These are phyloP conservation scores for Lamproptera curius DNA, from an alignment of 2,888 invertebrate genomes.

Conservation along the genomic window DNA sequence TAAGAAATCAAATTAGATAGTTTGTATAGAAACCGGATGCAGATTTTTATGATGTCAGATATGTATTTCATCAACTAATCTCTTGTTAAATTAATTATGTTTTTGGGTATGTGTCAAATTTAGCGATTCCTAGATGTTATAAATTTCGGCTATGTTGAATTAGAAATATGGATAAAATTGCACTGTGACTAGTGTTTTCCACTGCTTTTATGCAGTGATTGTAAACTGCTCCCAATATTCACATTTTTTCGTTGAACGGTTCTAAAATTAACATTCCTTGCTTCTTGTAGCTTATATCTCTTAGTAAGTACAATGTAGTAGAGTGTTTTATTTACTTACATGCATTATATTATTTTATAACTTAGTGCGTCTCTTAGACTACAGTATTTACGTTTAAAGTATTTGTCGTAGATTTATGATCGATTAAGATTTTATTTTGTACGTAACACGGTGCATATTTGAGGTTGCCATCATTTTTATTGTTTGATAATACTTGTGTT, in stretches of 20 bases:
- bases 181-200: no score
- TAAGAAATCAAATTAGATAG: no score
- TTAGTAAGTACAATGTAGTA: slow-evolving; percentile 25
- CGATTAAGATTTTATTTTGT: slow-evolving; percentile 28
- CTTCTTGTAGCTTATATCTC: slow-evolving; percentile 32
- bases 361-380: slow-evolving; percentile 20
- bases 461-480: slow-evolving; percentile 64
- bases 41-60: no score
- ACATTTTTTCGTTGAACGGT: slow-evolving; percentile 22
- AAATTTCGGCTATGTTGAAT: no score
- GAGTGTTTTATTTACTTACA: slow-evolving; percentile 20
- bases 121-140: no score
- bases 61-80: no score
- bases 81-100: no score
- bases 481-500: slow-evolving; percentile 70
- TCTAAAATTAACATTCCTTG: slow-evolving; percentile 42
- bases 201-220: no score
- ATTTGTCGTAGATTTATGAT: slow-evolving; percentile 22
- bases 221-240: no score
- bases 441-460: slow-evolving; percentile 58
- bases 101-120: no score
- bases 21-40: no score
- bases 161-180: no score
- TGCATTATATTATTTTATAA: slow-evolving; percentile 7
- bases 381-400: slow-evolving; percentile 35